These are phyloP conservation scores for Barbus barbus DNA, from an alignment of 2,113 vertebrate genomes.

Conservation along the genomic window DNA sequence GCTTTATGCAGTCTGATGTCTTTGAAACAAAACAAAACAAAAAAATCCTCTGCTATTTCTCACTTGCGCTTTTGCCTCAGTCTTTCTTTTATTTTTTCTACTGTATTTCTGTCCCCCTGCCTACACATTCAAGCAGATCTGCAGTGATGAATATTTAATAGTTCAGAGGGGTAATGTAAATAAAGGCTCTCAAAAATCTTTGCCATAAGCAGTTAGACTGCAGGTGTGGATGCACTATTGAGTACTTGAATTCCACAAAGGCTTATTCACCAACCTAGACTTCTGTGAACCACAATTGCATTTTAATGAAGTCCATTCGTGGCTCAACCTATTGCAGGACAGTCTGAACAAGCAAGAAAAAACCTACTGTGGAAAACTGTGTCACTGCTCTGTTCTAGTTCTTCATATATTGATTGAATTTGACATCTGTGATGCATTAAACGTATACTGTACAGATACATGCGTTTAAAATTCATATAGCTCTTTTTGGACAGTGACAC, in stretches of 20 bases:
- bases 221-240: constrained; percentile 24
- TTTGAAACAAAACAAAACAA: neutral
- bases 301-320: neutral
- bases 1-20: constrained; percentile 18
- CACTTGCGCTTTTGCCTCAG: neutral
- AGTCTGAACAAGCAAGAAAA: neutral
- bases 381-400: neutral
- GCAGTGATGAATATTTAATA: constrained; percentile 72
- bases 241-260: constrained; percentile 21
- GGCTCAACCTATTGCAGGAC: neutral
- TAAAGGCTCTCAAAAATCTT: constrained; percentile 25
- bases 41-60: constrained; percentile 22
- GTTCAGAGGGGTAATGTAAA: constrained; percentile 39
- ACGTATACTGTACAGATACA: too few relatives aligned
- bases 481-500: neutral
- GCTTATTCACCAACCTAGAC: neutral
- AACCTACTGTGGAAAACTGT: too few relatives aligned
- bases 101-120: constrained; percentile 27
- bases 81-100: constrained; percentile 35
- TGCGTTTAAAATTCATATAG: too few relatives aligned
- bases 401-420: neutral
- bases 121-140: constrained; percentile 55
- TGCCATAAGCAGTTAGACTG: constrained; percentile 34
- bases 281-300: constrained; percentile 1
- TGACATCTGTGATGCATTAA: neutral